Evolutionary conservation across 2,113 vertebrate species (phyloP).

Genomic region (Brachyhypopomus occidentalis): DNA sequence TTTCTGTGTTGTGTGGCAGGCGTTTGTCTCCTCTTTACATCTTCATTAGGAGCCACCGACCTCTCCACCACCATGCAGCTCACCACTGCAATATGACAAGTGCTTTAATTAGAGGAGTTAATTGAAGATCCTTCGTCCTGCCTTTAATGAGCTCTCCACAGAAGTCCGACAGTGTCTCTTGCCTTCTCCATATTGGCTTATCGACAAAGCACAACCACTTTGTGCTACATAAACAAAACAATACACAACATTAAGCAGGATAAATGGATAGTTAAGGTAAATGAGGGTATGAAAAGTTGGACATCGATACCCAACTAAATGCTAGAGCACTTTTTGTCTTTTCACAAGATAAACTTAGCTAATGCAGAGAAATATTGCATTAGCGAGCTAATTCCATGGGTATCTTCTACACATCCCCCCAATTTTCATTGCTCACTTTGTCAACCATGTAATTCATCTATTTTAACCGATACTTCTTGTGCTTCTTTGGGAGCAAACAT

Average conservation of each 20-base stretch:
- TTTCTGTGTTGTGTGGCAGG: constrained; percentile 26
- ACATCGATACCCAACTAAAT: constrained; percentile 22
- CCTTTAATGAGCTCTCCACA: constrained; percentile 38
- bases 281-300: constrained; percentile 42
- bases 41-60: constrained; percentile 45
- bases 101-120: constrained; percentile 59
- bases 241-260: constrained; percentile 50
- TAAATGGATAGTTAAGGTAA: constrained; percentile 53
- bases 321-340: constrained; percentile 13
- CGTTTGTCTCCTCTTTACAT: constrained; percentile 23
- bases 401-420: background rate
- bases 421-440: constrained; percentile 1
- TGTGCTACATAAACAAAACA: constrained; percentile 50
- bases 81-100: constrained; percentile 55
- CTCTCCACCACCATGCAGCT: constrained; percentile 36
- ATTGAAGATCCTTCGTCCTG: constrained; percentile 50
- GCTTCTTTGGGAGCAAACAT: background rate
- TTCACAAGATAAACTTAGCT: constrained; percentile 4
- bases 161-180: constrained; percentile 25
- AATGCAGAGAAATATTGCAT: constrained; percentile 1
- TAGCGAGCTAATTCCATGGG: background rate
- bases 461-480: constrained; percentile 1
- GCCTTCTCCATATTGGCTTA: constrained; percentile 44
- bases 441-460: constrained; percentile 1
- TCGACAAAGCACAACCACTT: constrained; percentile 43